Percentiles rank a stretch among this genome's conserved stretches.
These are phyloP conservation scores for Galeopsomyia nigrocyanea DNA, from an alignment of 2,888 invertebrate genomes.

Conservation along the genomic window DNA sequence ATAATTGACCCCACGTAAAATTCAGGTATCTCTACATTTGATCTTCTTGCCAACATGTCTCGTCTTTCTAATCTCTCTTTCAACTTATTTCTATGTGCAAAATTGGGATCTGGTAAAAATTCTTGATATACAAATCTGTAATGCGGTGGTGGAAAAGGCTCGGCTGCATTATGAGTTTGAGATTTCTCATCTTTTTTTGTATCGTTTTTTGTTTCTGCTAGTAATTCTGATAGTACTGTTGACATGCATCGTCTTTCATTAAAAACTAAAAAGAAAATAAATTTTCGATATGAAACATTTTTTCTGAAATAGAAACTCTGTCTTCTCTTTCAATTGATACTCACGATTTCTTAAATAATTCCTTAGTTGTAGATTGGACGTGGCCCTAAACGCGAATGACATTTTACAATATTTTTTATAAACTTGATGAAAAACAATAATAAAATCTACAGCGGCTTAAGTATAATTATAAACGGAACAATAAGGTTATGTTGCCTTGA, in stretches of 20 bases:
- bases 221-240: constrained; percentile 19
- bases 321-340: background rate
- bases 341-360: constrained; percentile 40
- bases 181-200: background rate
- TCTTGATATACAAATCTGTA: constrained; percentile 87
- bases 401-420: constrained; percentile 46
- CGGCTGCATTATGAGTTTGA: background rate
- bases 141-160: constrained; percentile 53
- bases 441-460: no score
- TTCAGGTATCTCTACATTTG: constrained; percentile 90
- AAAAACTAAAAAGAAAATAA: constrained; percentile 25
- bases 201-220: background rate
- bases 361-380: constrained; percentile 30
- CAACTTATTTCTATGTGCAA: constrained; percentile 82
- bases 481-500: no score
- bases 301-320: no score
- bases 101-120: constrained; percentile 90
- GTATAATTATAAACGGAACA: no score
- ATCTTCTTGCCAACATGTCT: constrained; percentile 92
- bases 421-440: background rate
- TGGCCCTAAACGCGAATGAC: constrained; percentile 49
- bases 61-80: constrained; percentile 90
- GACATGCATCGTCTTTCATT: constrained; percentile 36
- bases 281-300: no score
- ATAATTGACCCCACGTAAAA: constrained; percentile 97